phyloP scores from a whole-genome alignment of 1,140 invertebrate species.

The Pararge aegeria region DNA sequence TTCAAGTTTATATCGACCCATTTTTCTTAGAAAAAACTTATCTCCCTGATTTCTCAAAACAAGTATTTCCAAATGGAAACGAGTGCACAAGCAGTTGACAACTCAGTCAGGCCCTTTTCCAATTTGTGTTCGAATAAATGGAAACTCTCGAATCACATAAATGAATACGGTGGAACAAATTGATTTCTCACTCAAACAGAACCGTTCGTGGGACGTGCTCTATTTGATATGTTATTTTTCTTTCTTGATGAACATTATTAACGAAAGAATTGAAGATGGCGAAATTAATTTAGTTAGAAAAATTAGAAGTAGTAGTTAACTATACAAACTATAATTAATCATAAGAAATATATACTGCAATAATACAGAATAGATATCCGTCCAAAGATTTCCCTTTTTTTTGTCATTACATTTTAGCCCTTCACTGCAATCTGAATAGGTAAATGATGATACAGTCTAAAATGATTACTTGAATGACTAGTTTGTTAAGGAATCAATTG shows the following conservation, averaged over 20 bases:
- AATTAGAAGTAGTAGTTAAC: too few relatives aligned
- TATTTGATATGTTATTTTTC: slow-evolving; percentile 26
- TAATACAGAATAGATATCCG: too few relatives aligned
- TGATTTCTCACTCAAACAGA: slow-evolving; percentile 72
- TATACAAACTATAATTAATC: too few relatives aligned
- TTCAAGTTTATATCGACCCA: neutral
- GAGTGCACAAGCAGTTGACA: slow-evolving; percentile 41
- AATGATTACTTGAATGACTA: too few relatives aligned
- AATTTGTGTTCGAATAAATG: slow-evolving; percentile 69
- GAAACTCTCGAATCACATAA: slow-evolving; percentile 65
- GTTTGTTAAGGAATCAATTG: too few relatives aligned
- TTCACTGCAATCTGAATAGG: too few relatives aligned
- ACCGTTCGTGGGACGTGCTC: slow-evolving; percentile 40
- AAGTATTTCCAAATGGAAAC: slow-evolving; percentile 23
- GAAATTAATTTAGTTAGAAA: too few relatives aligned
- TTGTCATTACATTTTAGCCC: too few relatives aligned
- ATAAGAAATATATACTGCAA: too few relatives aligned
- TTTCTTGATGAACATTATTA: slow-evolving; percentile 2
- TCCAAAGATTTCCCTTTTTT: too few relatives aligned
- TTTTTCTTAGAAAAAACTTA: neutral
- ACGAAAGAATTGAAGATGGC: too few relatives aligned
- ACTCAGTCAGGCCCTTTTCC: slow-evolving; percentile 61
- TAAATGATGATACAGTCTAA: too few relatives aligned
- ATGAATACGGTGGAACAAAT: slow-evolving; percentile 71
- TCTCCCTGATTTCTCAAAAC: slow-evolving; percentile 12